Base-by-base conservation (phyloP, 2,797 vertebrate genomes). In the Chiloscyllium punctatum region DNA sequence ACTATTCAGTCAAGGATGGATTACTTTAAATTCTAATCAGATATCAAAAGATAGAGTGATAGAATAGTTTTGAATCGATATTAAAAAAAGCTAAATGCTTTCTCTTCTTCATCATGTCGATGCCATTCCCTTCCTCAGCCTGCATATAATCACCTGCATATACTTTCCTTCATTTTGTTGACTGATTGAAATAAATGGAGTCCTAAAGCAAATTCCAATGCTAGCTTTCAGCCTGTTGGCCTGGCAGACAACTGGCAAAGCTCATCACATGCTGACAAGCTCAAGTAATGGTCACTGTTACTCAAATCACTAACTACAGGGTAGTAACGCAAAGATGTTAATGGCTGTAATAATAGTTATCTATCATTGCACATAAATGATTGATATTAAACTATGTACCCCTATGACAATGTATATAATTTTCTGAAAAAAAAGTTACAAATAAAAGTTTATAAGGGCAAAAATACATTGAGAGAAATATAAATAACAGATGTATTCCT, bases 41-140 rank as follows among this genome's bases (percentile, higher is more conserved):
- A 51, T 77, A 53, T 95, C 71, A 74, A 77, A 95, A 77, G 71
- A 23, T 77, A 77, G 94, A 72, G 74, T 77, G 69, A 95, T 51
- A 21, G 42, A 30, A 33, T 27, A 77, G 48, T 57, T 51, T 77
- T 74, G 51, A 77, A 77, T 95, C 30, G 33, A 77, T 57, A 33
- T 33, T 62, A 62, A 62, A 27, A 74, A 57, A 94, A 42, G 3
- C 23, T 27, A 15, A 72, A 95, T 53, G 42, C 21, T 68, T 92
- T 23, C 66, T 92, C 21, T 42, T 23, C 90, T 69, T 15, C 37
- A 68, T 0, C 25, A 37, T 48, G 51, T 53, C 57, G 25, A 51
- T 66, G 33, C 33, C 27, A 84, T 84, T 48, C 37, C 37, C 37
- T 37, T 4, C 79, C 37, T 15, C 11, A 4, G 1, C 74, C 27